Evolutionary conservation across 2,888 invertebrate genomes (phyloP).

Genomic region (Junonia oenone): DNA sequence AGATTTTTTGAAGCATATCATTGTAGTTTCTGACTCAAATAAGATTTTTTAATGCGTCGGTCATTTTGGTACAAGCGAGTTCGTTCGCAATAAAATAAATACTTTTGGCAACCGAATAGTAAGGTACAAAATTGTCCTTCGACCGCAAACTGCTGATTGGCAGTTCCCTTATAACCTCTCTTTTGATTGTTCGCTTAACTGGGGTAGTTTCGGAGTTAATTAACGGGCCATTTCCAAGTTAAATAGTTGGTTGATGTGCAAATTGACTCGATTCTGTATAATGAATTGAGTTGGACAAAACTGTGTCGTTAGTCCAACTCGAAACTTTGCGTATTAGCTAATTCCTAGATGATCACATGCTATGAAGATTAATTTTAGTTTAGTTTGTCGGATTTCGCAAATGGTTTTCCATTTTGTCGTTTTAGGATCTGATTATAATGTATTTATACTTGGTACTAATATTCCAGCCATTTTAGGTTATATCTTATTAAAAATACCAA

Average conservation of each 20-base stretch:
- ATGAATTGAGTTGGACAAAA: constrained; percentile 28
- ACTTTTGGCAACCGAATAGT: not conserved
- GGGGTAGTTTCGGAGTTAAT: constrained; percentile 38
- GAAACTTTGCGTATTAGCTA: constrained; percentile 15
- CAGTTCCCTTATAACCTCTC: constrained; percentile 24
- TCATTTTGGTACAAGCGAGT: not conserved
- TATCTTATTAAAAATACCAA: too few relatives aligned
- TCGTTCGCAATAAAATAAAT: not conserved
- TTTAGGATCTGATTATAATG: not conserved
- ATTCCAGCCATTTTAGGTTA: not conserved
- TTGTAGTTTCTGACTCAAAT: too few relatives aligned
- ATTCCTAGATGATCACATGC: constrained; percentile 3
- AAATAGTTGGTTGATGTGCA: constrained; percentile 43
- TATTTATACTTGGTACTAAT: not conserved
- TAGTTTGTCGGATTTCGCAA: not conserved
- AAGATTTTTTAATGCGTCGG: too few relatives aligned
- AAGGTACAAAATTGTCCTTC: constrained; percentile 2
- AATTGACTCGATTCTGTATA: constrained; percentile 37
- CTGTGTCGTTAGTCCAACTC: constrained; percentile 22
- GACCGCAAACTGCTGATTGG: constrained; percentile 20
- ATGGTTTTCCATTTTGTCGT: not conserved
- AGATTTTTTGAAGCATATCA: too few relatives aligned
- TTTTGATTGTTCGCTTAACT: constrained; percentile 27
- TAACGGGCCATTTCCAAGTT: constrained; percentile 40
- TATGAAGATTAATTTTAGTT: not conserved